These are phyloP conservation scores for Apostichopus parvimensis DNA, from an alignment of 35 echinoderm and acorn worm species.

Conservation along the genomic window DNA sequence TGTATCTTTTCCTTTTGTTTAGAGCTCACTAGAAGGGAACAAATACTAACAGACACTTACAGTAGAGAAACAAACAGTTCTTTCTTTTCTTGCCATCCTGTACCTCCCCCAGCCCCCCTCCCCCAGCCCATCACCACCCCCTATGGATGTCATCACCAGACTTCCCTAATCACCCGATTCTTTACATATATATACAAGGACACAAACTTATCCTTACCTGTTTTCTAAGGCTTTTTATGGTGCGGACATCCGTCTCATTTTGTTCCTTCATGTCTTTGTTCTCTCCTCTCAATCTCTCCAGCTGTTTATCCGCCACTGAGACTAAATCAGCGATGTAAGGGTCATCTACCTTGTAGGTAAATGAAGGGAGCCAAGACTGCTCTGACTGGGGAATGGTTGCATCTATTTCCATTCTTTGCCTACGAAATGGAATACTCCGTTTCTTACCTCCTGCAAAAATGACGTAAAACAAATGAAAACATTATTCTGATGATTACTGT, in stretches of 20 bases:
- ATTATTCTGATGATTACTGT: neutral
- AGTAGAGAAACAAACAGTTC: too few relatives aligned
- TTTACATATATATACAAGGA: too few relatives aligned
- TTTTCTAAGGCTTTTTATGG: constrained; percentile 76
- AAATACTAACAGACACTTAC: too few relatives aligned
- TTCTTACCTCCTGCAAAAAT: constrained; percentile 76
- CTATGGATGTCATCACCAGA: too few relatives aligned
- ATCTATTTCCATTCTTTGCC: constrained; percentile 96
- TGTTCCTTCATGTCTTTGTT: constrained; percentile 52
- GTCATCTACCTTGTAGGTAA: constrained; percentile 56
- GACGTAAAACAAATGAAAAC: neutral
- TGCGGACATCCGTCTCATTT: constrained; percentile 66
- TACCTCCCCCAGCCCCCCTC: too few relatives aligned
- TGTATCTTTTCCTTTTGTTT: too few relatives aligned
- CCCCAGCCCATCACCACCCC: too few relatives aligned
- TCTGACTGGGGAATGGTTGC: constrained; percentile 60
- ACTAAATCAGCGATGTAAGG: constrained; percentile 90
- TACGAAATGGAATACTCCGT: constrained; percentile 84
- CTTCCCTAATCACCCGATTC: too few relatives aligned
- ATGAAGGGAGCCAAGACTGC: neutral
- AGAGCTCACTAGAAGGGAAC: too few relatives aligned
- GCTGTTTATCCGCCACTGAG: constrained; percentile 71
- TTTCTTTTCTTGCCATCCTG: too few relatives aligned
- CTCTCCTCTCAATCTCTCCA: constrained; percentile 63
- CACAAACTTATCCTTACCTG: constrained; percentile 61